A percentile compares a stretch with the other conserved stretches of the same genome.
phyloP scores from a whole-genome alignment of 2,113 vertebrate genomes.

The Uria aalge region DNA sequence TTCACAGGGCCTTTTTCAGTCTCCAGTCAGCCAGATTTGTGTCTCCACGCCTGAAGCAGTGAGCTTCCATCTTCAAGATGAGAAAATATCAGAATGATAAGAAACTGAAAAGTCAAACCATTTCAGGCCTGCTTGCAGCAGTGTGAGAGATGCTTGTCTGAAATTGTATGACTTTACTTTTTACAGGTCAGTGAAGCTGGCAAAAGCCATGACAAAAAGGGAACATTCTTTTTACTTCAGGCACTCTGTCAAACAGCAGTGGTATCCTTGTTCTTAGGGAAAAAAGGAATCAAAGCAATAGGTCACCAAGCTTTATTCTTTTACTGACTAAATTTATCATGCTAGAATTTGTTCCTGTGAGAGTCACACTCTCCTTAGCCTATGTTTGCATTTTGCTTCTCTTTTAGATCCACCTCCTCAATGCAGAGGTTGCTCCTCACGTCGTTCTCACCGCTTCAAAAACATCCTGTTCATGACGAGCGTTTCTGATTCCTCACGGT shows the following conservation, averaged over 20 bases:
- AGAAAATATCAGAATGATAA: background rate
- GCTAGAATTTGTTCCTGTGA: background rate
- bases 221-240: background rate
- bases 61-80: background rate
- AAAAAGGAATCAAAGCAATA: slow-evolving; percentile 2
- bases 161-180: background rate
- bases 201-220: background rate
- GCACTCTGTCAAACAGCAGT: background rate
- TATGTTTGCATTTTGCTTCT: slow-evolving; percentile 25
- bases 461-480: background rate
- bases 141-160: background rate
- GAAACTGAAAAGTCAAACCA: background rate
- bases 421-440: slow-evolving; percentile 12
- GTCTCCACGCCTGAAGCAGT: background rate
- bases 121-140: background rate
- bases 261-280: background rate
- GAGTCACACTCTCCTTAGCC: background rate
- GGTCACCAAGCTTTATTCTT: background rate
- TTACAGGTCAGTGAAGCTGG: background rate
- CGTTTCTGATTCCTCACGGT: background rate
- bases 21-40: background rate
- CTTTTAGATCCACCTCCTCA: slow-evolving; percentile 40
- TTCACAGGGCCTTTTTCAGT: background rate
- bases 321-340: slow-evolving; percentile 9
- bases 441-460: background rate